Conservation (phyloP, 2,113 vertebrate genomes). For the Onychostoma macrolepis region DNA sequence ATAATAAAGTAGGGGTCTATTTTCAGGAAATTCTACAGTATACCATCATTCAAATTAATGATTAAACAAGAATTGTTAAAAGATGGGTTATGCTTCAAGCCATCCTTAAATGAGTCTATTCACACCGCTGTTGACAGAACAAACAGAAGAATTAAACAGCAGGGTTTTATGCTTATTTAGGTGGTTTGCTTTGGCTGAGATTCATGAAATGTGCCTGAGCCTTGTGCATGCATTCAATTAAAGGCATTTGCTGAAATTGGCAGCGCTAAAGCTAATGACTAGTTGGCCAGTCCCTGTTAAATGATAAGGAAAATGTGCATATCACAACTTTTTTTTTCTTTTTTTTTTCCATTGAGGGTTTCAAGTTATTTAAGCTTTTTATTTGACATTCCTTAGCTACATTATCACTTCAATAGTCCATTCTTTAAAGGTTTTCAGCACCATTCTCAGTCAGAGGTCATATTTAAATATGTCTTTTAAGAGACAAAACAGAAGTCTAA, state of each 20-base stretch:
- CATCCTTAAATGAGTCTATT: not conserved
- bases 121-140: not conserved
- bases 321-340: not conserved
- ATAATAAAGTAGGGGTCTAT: not conserved
- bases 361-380: constrained; percentile 9
- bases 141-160: not conserved
- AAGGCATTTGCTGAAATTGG: constrained; percentile 5
- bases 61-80: not conserved
- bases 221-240: not conserved
- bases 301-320: constrained; percentile 25
- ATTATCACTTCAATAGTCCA: constrained; percentile 24
- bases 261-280: constrained; percentile 17
- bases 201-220: constrained; percentile 6
- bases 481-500: constrained; percentile 37
- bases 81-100: not conserved
- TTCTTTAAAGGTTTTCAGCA: not conserved
- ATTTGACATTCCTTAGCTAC: constrained; percentile 1
- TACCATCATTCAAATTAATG: not conserved
- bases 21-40: not conserved
- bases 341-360: constrained; percentile 7
- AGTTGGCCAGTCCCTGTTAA: not conserved
- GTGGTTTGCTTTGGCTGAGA: not conserved
- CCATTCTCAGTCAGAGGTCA: constrained; percentile 36
- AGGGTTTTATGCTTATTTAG: not conserved
- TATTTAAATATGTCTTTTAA: constrained; percentile 41